A percentile compares a stretch with the other conserved stretches of the same genome.
These are phyloP conservation scores for Eidolon helvum DNA, from an alignment of 2,113 vertebrate species.

Conservation along the genomic window DNA sequence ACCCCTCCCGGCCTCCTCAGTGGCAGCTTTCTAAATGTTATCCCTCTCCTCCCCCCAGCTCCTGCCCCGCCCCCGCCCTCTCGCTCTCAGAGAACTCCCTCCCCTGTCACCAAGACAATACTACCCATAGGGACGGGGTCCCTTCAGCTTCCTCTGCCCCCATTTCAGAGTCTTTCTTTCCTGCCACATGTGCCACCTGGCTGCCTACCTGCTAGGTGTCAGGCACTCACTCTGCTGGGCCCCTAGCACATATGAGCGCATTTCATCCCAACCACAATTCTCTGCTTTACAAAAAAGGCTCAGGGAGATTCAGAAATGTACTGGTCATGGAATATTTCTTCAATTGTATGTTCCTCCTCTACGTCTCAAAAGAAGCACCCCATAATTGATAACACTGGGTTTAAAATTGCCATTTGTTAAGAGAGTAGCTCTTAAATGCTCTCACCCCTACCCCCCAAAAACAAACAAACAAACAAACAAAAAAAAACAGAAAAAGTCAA, in stretches of 20 bases:
- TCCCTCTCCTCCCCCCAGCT: not conserved
- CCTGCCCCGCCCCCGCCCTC: not conserved
- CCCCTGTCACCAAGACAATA: fast-evolving
- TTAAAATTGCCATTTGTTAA: not conserved
- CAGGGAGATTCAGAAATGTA: not conserved
- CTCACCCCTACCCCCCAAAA: not conserved
- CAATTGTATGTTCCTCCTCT: not conserved
- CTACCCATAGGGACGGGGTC: not conserved
- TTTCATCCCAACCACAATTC: not conserved
- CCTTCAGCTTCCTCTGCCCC: not conserved
- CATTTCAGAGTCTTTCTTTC: not conserved
- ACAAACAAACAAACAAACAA: not conserved
- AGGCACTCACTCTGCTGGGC: fast-evolving
- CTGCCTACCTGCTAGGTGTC: not conserved
- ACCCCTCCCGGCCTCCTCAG: not conserved
- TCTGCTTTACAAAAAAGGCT: not conserved
- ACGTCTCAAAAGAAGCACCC: not conserved
- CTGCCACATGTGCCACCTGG: fast-evolving
- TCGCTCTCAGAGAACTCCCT: not conserved
- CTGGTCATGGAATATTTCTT: not conserved
- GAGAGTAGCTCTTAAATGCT: not conserved
- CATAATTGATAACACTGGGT: not conserved
- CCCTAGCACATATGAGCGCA: fast-evolving
- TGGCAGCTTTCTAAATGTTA: not conserved
- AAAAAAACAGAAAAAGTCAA: not conserved